These are phyloP conservation scores for Ciona savignyi DNA, from an alignment of 23 tunicate species.

Conservation along the genomic window DNA sequence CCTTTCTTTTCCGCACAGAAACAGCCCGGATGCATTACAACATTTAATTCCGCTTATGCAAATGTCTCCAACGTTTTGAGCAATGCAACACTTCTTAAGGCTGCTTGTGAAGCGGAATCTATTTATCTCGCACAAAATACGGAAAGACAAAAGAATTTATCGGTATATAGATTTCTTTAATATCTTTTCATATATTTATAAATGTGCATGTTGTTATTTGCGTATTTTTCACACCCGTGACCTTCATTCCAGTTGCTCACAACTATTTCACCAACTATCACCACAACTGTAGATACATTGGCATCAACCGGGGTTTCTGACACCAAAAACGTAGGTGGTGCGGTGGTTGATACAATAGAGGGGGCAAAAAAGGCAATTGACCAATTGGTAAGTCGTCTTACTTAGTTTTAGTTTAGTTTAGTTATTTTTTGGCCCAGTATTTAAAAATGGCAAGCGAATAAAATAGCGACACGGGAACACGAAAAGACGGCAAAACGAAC, in stretches of 20 bases:
- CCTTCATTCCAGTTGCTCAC: background rate
- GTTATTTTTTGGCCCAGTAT: too few relatives aligned
- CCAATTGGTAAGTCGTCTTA: constrained; percentile 35
- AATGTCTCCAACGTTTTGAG: background rate
- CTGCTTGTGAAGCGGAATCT: background rate
- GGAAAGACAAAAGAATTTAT: background rate
- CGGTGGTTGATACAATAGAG: constrained; percentile 44
- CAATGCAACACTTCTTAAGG: background rate
- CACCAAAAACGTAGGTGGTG: constrained; percentile 1
- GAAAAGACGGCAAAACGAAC: too few relatives aligned
- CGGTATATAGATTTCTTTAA: too few relatives aligned
- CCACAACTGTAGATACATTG: background rate
- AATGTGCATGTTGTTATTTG: too few relatives aligned
- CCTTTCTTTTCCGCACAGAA: too few relatives aligned
- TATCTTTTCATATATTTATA: too few relatives aligned
- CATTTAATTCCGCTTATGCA: background rate
- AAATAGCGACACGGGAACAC: too few relatives aligned
- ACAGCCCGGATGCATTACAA: background rate
- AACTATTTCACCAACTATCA: background rate
- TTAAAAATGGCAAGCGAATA: too few relatives aligned
- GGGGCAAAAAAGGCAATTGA: constrained; percentile 53
- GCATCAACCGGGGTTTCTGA: background rate
- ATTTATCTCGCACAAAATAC: background rate
- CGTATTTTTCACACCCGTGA: too few relatives aligned
- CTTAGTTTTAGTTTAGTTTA: too few relatives aligned